Evolutionary conservation across 1,140 invertebrate genomes (phyloP).

Genomic region (Hormaphis cornu): DNA sequence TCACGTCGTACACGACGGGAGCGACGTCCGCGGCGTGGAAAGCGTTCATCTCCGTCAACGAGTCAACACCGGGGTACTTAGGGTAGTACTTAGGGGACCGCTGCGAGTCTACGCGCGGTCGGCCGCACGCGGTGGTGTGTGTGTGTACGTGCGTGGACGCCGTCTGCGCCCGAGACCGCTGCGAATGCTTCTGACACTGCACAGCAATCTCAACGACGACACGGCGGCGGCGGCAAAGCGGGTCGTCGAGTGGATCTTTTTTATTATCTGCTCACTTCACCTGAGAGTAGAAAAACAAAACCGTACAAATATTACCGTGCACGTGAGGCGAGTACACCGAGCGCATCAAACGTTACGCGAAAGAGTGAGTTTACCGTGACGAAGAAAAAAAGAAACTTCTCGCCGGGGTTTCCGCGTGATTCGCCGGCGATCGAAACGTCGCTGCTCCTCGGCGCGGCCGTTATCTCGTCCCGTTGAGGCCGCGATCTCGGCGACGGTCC

Average conservation of each 20-base stretch:
- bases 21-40: slow-evolving; percentile 3
- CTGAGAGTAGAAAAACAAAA: not conserved
- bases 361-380: too few species aligned
- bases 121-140: not conserved
- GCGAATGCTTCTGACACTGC: slow-evolving; percentile 36
- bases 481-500: not conserved
- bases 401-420: too few species aligned
- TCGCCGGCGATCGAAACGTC: not conserved
- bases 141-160: not conserved
- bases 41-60: not conserved
- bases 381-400: too few species aligned
- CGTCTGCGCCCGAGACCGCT: slow-evolving; percentile 23
- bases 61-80: too few species aligned
- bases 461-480: not conserved
- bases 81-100: not conserved
- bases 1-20: not conserved
- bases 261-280: slow-evolving; percentile 29
- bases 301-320: too few species aligned
- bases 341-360: too few species aligned
- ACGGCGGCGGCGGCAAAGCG: too few species aligned
- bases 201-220: slow-evolving; percentile 34
- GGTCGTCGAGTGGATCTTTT: not conserved
- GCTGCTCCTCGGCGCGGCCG: not conserved
- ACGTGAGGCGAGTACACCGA: too few species aligned
- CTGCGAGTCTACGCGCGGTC: not conserved